Evolutionary conservation across 2,888 invertebrate genomes (phyloP), one percentile per base, ranked within the genome.

Genomic region (Scrobipalpa costella): DNA sequence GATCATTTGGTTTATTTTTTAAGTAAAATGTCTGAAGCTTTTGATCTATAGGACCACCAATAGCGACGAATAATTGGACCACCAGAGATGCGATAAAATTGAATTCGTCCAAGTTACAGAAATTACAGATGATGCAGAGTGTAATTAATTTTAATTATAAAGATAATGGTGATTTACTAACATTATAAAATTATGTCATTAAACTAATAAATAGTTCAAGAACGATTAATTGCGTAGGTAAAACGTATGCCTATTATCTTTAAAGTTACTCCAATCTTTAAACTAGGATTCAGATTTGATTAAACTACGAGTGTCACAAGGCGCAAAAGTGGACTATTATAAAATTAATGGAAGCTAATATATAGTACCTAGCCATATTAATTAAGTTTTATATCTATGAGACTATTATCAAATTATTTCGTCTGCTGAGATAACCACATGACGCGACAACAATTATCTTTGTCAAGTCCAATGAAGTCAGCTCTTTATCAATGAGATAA

Each of bases 401-500:
- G 9, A 1, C n/a, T 44, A 44, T 15, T 7, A 44, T 15, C 15
- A 5, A 44, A 44, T n/a, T 15, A 44, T 44, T 44, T 44, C 15
- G 44, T 44, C n/a, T 44, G 15, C 44, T 15, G 44, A 19, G 50
- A 50, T 50, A 21, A 50, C 50, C 50, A 50, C 17, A 50, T 50
- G 50, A 11, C 50, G 19, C 50, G 13, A 50, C 19, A 50, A 27
- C 27, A 21, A 50, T 21, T 50, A 21, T 50, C 50, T 50, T n/a
- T 34, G 33, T 33, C 7, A 55, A n/a, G 57, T 8, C 17, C 50
- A 27, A 34, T 57, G 34, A 40, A 58, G 59, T 60, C 17, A 60
- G n/a, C 59, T 59, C 59, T 59, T 27, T 60, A 60, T 60, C 47
- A 47, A 60, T 44, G 13, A 47, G 59, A 44, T 44, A 47, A 60